phyloP scores from a whole-genome alignment of 2,113 vertebrate genomes.

The Chaetura pelagica region DNA sequence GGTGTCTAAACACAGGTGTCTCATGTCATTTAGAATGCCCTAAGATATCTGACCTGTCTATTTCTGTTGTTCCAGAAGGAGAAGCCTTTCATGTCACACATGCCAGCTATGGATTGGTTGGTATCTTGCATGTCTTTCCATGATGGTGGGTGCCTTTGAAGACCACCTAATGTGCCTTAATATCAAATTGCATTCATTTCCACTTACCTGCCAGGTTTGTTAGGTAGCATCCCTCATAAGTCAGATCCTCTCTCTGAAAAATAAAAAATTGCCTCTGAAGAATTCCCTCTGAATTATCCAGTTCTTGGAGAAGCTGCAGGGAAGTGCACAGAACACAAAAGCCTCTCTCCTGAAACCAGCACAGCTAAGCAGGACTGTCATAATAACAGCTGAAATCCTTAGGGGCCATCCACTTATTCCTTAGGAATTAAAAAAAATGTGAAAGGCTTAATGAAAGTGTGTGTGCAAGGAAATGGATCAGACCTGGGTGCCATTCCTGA shows the following conservation, averaged over 20 bases:
- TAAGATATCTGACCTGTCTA: not conserved
- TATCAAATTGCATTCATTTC: not conserved
- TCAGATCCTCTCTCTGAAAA: not conserved
- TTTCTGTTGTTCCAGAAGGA: not conserved
- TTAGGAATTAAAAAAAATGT: not conserved
- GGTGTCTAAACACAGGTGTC: not conserved
- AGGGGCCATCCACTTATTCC: not conserved
- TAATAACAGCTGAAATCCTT: not conserved
- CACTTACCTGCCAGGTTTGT: not conserved
- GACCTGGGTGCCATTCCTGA: not conserved
- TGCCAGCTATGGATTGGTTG: not conserved
- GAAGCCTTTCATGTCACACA: not conserved
- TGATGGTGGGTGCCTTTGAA: not conserved
- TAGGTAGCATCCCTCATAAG: not conserved
- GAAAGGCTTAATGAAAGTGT: not conserved
- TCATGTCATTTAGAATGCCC: too few species aligned
- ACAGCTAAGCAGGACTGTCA: not conserved
- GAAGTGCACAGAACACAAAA: not conserved
- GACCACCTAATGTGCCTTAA: not conserved
- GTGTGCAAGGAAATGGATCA: not conserved
- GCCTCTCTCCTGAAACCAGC: not conserved
- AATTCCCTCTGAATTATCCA: not conserved
- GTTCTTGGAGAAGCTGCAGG: not conserved
- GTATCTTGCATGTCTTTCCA: not conserved
- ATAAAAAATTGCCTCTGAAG: not conserved